Base-by-base conservation (phyloP, 92 coral and sea anemone genomes). In the Porites evermanni region DNA sequence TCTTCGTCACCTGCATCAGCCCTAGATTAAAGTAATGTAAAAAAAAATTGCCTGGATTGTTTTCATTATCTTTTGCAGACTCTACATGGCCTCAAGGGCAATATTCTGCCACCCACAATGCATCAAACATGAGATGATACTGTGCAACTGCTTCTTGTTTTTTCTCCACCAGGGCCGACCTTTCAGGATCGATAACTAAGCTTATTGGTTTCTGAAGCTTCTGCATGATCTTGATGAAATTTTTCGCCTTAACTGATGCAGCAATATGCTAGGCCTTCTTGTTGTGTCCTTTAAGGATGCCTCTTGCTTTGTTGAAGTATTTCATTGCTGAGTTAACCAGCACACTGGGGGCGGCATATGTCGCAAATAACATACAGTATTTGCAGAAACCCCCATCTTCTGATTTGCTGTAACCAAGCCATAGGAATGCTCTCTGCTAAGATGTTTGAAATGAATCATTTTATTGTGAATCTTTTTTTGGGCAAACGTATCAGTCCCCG, bases 341-440 rank as follows among this genome's bases (percentile, higher is more conserved):
- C 12, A 44, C 75, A 29, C 81, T 81, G 53, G 87, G 64, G 8
- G 87, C 59, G 20, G 69, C 63, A 63, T 61, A 20, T 59, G 80
- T 60, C 56, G 87, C 79, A 54, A 83, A 83, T 47, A 75, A 54
- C 65, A 75, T 53, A 53, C 87, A 83, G 32, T 32, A 72, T 58
- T 83, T 73, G 61, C 87, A 83, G 17, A 23, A 83, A 12, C 80
- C 87, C 8, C 87, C 87, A 83, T 72, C 87, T 83, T 83, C 60
- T 4, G 87, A 83, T 26, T 79, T 59, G 61, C 84, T 79, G 75
- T 83, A 72, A 20, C 63, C 87, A 19, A 83, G 87, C 87, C 87
- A 73, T 19, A 80, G 79, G 56, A 32, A 83, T 19, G 73, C 58
- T 8, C 29, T 83, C 61, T 32, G 69, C 74, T 73, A 72, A 19